These are phyloP conservation scores for Pilophorus perplexus DNA, from an alignment of 2,888 invertebrate species.

Conservation along the genomic window DNA sequence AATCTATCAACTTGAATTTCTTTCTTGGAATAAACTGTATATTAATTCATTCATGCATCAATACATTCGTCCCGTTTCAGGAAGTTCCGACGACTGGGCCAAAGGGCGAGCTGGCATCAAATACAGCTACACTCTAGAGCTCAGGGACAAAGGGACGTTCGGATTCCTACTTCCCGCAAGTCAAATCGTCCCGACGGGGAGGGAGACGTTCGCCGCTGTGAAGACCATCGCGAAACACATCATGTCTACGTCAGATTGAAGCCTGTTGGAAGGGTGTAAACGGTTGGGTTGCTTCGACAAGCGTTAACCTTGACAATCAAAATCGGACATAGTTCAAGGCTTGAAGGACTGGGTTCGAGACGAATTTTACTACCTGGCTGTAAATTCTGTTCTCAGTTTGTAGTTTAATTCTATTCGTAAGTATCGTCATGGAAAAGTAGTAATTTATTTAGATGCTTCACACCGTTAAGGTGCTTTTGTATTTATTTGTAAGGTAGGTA, in stretches of 20 bases:
- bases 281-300: no score
- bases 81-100: constrained; percentile 89
- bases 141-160: constrained; percentile 77
- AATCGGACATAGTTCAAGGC: no score
- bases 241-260: constrained; percentile 21
- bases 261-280: no score
- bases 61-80: constrained; percentile 57
- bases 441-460: no score
- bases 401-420: neutral
- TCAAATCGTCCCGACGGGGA: constrained; percentile 71
- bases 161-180: constrained; percentile 84
- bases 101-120: constrained; percentile 78
- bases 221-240: constrained; percentile 58
- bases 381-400: neutral
- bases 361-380: no score
- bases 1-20: no score
- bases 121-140: constrained; percentile 85
- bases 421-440: neutral
- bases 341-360: no score
- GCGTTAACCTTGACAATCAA: no score
- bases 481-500: no score
- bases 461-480: no score
- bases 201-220: constrained; percentile 71
- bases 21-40: no score
- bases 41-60: no score